Base-by-base conservation (phyloP, 2,888 invertebrate genomes). In the Trichopoda pennipes region DNA sequence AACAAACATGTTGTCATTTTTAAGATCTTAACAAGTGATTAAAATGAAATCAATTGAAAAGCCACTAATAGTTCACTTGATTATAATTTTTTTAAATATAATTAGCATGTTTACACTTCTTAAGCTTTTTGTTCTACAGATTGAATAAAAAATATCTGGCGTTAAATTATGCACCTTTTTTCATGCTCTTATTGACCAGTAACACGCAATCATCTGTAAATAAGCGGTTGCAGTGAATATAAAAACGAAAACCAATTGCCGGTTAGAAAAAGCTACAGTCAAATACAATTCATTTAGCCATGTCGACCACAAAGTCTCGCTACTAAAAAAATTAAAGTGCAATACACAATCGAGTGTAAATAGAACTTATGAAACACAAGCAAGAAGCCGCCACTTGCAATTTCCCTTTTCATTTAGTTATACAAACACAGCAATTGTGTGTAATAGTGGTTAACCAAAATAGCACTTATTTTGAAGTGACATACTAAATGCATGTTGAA, bases 371-470 rank as follows among this genome's bases (percentile, higher is more conserved):
- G 35, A 23, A 38, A 66, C 47, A 64, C 56, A 1, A 23, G 16
- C 16, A 49, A n/a, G 12, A 12, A 14, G 16, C 7, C 28, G 42
- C 23, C 58, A 51, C 66, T n/a, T 60, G 32, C 51, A 58, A 75
- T 68, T 68, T 75, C 68, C 68, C 58, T 23, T 68, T 58, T 70
- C 23, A 23, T 38, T 77, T 56, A 56, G 58, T 44, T 53, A 69
- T 63, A 80, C 3, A 28, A 8, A 28, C 1, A 74, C 69, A 80
- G 80, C 56, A 74, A 64, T 58, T 69, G 49, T 70, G 49, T 80
- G 70, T 75, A 58, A 35, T 70, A 17, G 49, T 58, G 74, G 80
- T 74, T 53, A 63, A 64, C 70, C 69, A 12, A 58, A 74, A 80
- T 77, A 55, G 49, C 42, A 77, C 47, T 49, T 28, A 56, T 21